These are phyloP conservation scores for Oncorhynchus tshawytscha DNA, from an alignment of 2,113 vertebrate species.

Conservation along the genomic window DNA sequence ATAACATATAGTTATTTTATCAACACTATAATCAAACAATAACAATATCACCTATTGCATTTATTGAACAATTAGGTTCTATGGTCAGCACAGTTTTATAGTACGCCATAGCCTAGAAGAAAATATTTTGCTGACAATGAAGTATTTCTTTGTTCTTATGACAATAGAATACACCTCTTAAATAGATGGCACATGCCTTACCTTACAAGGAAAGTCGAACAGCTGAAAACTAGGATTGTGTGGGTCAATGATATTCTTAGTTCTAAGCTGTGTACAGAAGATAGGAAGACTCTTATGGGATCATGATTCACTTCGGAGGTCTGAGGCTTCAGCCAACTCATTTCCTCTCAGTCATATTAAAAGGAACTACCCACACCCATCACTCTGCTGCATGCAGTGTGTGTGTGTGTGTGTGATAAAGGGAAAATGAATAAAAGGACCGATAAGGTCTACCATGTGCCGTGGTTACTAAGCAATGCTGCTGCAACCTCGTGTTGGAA, in stretches of 20 bases:
- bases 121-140: too few relatives aligned
- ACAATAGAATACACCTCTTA: not conserved
- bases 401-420: not conserved
- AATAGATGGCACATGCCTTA: constrained; percentile 11
- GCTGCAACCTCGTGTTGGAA: constrained; percentile 66
- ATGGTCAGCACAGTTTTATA: too few relatives aligned
- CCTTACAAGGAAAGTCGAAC: constrained; percentile 12
- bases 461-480: constrained; percentile 77
- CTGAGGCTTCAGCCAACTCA: too few relatives aligned
- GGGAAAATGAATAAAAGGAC: constrained; percentile 67
- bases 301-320: constrained; percentile 1
- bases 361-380: too few relatives aligned
- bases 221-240: not conserved
- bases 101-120: too few relatives aligned
- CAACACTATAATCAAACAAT: too few relatives aligned
- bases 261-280: not conserved
- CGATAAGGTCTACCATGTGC: constrained; percentile 76
- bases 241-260: not conserved
- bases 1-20: too few relatives aligned
- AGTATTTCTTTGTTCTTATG: too few relatives aligned
- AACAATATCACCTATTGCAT: too few relatives aligned
- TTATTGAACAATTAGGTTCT: too few relatives aligned
- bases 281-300: not conserved
- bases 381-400: too few relatives aligned
- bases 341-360: too few relatives aligned